phyloP scores from a whole-genome alignment of 2,888 invertebrate species.

The Sphaeridia pumilis region DNA sequence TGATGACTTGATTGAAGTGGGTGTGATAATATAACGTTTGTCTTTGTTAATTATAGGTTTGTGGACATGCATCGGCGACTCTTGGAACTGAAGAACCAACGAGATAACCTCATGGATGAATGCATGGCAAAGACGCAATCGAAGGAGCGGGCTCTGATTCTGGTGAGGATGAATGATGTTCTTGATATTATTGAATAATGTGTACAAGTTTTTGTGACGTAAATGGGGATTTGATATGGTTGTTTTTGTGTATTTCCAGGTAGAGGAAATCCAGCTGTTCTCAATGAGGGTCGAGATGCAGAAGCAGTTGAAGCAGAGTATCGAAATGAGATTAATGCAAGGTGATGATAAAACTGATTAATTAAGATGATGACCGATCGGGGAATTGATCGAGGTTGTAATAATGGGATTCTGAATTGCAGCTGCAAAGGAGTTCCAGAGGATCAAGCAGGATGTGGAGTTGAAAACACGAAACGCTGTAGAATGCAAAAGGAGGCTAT shows the following conservation, averaged over 20 bases:
- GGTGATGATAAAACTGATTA: conserved; percentile 12
- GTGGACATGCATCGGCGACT: conserved; percentile 21
- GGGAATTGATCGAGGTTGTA: neutral
- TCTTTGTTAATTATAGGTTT: conserved; percentile 17
- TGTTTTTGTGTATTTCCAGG: conserved; percentile 12
- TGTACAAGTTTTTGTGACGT: neutral
- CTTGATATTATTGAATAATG: neutral
- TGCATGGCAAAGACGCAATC: conserved; percentile 21
- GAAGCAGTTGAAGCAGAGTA: conserved; percentile 20
- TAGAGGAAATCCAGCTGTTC: conserved; percentile 28
- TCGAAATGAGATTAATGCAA: conserved; percentile 17
- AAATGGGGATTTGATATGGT: neutral
- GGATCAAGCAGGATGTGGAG: conserved; percentile 42
- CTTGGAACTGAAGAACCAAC: conserved; percentile 13
- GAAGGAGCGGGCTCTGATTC: conserved; percentile 14
- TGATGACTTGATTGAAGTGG: too few species aligned
- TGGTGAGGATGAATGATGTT: conserved; percentile 1
- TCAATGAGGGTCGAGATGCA: conserved; percentile 20
- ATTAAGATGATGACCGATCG: neutral
- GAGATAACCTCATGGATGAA: conserved; percentile 17
- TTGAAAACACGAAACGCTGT: conserved; percentile 43
- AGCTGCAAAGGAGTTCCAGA: conserved; percentile 39
- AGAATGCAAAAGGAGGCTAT: conserved; percentile 52
- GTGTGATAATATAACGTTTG: neutral
- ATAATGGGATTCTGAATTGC: neutral